Conservation (phyloP, 2,888 invertebrate genomes). For the Pherbina coryleti region DNA sequence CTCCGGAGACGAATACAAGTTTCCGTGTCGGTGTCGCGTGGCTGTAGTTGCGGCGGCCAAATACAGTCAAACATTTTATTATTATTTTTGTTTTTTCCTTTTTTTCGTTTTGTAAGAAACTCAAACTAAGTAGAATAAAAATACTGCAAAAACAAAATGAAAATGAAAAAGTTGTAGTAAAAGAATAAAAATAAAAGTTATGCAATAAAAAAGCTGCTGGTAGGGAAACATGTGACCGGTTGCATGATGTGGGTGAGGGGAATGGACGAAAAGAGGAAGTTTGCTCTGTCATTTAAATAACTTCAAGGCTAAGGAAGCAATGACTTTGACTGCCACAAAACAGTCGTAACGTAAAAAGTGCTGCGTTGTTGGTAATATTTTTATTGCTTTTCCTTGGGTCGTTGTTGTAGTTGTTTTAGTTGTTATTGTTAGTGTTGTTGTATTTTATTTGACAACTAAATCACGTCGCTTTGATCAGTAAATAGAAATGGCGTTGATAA, state of each 20-base stretch:
- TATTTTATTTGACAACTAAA: neutral
- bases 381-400: neutral
- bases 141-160: neutral
- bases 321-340: neutral
- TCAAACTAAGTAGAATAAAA: neutral
- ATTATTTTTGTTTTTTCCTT: too few species aligned
- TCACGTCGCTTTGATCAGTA: conserved; percentile 11
- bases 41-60: too few species aligned
- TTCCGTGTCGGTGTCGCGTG: too few species aligned
- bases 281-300: neutral
- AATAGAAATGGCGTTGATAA: conserved; percentile 17
- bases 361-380: neutral
- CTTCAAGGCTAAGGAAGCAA: neutral
- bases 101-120: neutral
- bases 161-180: neutral
- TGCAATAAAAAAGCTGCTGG: neutral
- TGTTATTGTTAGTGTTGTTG: too few species aligned
- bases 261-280: neutral
- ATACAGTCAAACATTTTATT: too few species aligned
- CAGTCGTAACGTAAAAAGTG: neutral
- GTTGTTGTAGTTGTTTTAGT: neutral
- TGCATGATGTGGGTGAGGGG: neutral
- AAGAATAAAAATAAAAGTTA: conserved; percentile 3
- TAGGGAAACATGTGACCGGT: neutral
- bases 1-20: too few species aligned